These are phyloP conservation scores for Callionymus lyra DNA, from an alignment of 2,113 vertebrate genomes.

Conservation along the genomic window DNA sequence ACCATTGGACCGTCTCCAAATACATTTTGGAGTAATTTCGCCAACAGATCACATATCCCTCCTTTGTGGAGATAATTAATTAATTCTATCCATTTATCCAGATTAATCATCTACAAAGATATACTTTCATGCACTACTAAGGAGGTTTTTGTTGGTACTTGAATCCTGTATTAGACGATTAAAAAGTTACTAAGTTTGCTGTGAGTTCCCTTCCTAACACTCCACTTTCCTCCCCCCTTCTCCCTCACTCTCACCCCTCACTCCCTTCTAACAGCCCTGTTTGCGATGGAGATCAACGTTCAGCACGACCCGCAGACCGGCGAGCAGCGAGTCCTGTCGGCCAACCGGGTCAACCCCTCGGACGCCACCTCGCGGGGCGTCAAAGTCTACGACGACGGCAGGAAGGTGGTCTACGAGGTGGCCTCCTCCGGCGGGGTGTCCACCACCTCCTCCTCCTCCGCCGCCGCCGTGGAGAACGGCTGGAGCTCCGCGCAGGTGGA, in stretches of 20 bases:
- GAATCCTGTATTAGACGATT: constrained; percentile 6
- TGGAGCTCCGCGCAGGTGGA: constrained; percentile 86
- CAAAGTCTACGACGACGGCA: constrained; percentile 91
- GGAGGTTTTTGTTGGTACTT: too few species aligned
- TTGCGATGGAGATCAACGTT: constrained; percentile 98
- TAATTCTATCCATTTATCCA: too few species aligned
- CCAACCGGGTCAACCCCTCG: constrained; percentile 77
- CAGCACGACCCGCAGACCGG: constrained; percentile 92
- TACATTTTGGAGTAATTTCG: too few species aligned
- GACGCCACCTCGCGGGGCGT: constrained; percentile 82
- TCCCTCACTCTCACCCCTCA: constrained; percentile 7
- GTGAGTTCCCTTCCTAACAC: constrained; percentile 32
- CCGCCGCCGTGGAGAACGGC: constrained; percentile 76
- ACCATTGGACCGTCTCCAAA: too few species aligned
- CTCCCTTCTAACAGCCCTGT: constrained; percentile 83
- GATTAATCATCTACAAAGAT: too few species aligned
- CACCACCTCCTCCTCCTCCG: constrained; percentile 65
- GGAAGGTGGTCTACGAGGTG: constrained; percentile 93
- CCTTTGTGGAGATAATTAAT: too few species aligned
- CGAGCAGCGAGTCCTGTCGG: constrained; percentile 87
- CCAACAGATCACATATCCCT: too few species aligned
- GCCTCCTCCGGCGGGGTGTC: constrained; percentile 75
- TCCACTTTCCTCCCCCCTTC: constrained; percentile 19
- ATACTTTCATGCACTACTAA: too few species aligned
- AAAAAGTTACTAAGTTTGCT: constrained; percentile 14